phyloP scores from a whole-genome alignment of 1,140 invertebrate genomes.

The Leptinotarsa defecta region DNA sequence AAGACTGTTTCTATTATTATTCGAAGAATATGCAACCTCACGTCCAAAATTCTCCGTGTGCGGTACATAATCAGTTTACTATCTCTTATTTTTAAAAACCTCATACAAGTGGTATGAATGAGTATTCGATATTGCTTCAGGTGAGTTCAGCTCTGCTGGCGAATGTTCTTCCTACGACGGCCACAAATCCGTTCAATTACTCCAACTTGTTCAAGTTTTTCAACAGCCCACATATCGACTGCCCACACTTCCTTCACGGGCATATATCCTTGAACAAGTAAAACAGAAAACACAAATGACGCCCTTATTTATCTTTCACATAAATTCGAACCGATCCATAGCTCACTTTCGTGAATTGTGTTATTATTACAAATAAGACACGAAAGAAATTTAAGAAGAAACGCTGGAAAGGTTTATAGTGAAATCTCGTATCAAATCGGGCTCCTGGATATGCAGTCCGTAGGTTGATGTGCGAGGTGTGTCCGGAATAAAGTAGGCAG shows the following conservation, averaged over 20 bases:
- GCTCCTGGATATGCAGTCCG: constrained; percentile 7
- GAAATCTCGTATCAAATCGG: constrained; percentile 6
- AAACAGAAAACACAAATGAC: constrained; percentile 1
- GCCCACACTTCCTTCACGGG: background rate
- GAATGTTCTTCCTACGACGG: background rate
- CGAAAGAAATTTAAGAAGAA: constrained; percentile 2
- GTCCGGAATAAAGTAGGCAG: constrained; percentile 5
- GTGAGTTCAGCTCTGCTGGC: background rate
- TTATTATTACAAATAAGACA: constrained; percentile 6
- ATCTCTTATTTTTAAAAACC: too few species aligned
- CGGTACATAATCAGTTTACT: too few species aligned
- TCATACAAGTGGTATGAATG: too few species aligned
- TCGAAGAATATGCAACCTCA: too few species aligned
- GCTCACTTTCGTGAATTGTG: constrained; percentile 5
- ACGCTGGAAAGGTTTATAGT: constrained; percentile 2
- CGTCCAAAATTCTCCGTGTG: too few species aligned
- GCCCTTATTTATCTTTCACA: background rate
- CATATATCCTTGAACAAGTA: constrained; percentile 1
- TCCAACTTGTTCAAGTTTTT: constrained; percentile 6
- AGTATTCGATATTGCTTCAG: too few species aligned
- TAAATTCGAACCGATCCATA: background rate
- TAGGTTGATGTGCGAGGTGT: background rate
- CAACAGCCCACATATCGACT: constrained; percentile 2
- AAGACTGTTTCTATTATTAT: too few species aligned
- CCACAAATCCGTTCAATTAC: constrained; percentile 8